phyloP scores from a whole-genome alignment of 2,888 invertebrate genomes.

The Busseola fusca region DNA sequence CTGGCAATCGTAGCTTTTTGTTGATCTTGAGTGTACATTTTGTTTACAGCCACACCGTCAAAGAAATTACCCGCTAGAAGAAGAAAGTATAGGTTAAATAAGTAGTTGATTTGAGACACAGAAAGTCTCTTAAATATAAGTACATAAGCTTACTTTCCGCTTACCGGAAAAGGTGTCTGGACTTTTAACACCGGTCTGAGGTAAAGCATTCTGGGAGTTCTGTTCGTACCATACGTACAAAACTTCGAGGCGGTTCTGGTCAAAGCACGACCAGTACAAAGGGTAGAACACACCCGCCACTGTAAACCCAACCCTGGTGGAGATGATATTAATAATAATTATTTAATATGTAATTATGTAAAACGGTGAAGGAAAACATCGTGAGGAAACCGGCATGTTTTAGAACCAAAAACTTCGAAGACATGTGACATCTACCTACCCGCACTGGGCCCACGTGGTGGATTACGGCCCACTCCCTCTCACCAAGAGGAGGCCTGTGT shows the following conservation, averaged over 20 bases:
- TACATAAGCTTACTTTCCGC: constrained; percentile 3
- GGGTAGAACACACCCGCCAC: constrained; percentile 82
- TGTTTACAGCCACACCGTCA: constrained; percentile 78
- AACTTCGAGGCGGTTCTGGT: constrained; percentile 82
- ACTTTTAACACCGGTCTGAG: constrained; percentile 83
- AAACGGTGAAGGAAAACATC: no score
- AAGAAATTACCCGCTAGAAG: constrained; percentile 85
- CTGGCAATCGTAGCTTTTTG: constrained; percentile 73
- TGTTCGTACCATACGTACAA: constrained; percentile 87
- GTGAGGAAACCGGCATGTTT: no score
- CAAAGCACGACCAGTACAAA: constrained; percentile 87
- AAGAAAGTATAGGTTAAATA: background rate
- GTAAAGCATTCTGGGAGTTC: constrained; percentile 80
- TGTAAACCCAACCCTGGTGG: constrained; percentile 85
- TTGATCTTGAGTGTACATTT: constrained; percentile 76
- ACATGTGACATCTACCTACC: no score
- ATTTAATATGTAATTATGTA: no score
- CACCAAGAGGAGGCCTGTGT: no score
- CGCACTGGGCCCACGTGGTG: no score
- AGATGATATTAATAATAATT: background rate
- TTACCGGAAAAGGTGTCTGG: constrained; percentile 81
- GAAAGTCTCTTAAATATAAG: no score
- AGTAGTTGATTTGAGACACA: background rate
- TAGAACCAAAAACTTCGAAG: no score
- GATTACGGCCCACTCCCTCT: no score